Percentiles rank a stretch among this genome's conserved stretches.
Conservation (phyloP, 1,140 invertebrate genomes). For the Phortica variegata region DNA sequence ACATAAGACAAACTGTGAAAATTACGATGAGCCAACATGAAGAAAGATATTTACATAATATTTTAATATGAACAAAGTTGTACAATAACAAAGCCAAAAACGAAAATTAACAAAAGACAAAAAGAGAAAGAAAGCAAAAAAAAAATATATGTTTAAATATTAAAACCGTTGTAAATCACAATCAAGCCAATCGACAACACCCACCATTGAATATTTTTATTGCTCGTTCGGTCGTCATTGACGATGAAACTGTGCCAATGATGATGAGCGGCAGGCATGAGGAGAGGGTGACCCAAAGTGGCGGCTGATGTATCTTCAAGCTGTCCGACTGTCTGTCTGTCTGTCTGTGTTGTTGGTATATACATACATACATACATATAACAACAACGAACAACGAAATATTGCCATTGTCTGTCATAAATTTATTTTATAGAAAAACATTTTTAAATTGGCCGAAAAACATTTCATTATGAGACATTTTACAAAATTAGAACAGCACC, state of each 20-base stretch:
- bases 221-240: no score
- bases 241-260: no score
- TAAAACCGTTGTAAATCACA: constrained; percentile 49
- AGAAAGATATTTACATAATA: constrained; percentile 38
- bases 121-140: not conserved
- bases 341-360: constrained; percentile 2
- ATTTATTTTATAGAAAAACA: constrained; percentile 48
- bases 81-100: no score
- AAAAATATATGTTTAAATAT: constrained; percentile 47
- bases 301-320: constrained; percentile 12
- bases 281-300: no score
- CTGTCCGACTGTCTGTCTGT: constrained; percentile 24
- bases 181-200: constrained; percentile 51
- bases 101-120: constrained; percentile 30
- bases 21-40: constrained; percentile 41
- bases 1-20: no score
- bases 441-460: constrained; percentile 50
- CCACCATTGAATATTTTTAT: constrained; percentile 41
- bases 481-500: constrained; percentile 22
- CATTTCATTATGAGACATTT: constrained; percentile 44
- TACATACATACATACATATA: not conserved
- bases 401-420: constrained; percentile 40
- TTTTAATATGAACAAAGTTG: no score
- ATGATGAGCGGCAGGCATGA: no score
- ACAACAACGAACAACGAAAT: constrained; percentile 15